Percentiles rank a stretch among this genome's conserved stretches.
These are phyloP conservation scores for Etheostoma cragini DNA, from an alignment of 2,113 vertebrate species.

Conservation along the genomic window DNA sequence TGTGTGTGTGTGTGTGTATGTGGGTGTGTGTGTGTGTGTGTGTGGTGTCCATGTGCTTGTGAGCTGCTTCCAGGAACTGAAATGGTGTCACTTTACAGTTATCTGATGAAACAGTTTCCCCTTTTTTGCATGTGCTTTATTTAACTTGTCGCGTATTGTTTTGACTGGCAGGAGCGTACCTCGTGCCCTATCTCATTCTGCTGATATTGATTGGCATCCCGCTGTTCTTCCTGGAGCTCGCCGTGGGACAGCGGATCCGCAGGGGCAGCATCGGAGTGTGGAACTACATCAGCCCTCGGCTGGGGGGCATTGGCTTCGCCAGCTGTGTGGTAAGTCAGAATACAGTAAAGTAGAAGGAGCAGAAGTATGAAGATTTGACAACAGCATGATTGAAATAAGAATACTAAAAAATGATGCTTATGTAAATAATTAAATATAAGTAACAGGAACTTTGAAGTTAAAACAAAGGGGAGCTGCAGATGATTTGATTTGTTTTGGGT, in stretches of 20 bases:
- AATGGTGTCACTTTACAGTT: background rate
- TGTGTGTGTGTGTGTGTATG: background rate
- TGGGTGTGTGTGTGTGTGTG: background rate
- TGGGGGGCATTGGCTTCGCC: slow-evolving; percentile 96
- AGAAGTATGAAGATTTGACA: background rate
- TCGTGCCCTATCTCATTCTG: slow-evolving; percentile 95
- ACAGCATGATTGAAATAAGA: background rate
- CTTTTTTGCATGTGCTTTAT: background rate
- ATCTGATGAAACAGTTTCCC: slow-evolving; percentile 18
- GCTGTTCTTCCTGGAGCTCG: slow-evolving; percentile 97
- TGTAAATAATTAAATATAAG: no score
- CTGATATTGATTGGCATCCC: slow-evolving; percentile 95
- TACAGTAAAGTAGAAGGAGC: background rate
- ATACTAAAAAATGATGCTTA: background rate
- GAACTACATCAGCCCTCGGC: slow-evolving; percentile 97
- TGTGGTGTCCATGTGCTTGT: background rate
- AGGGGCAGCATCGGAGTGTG: slow-evolving; percentile 97
- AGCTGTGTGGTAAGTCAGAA: slow-evolving; percentile 92
- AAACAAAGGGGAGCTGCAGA: no score
- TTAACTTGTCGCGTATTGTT: background rate
- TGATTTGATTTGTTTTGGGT: no score
- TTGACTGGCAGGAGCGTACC: slow-evolving; percentile 90
- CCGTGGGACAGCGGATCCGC: slow-evolving; percentile 95
- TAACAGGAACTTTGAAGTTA: no score
- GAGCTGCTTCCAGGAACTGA: slow-evolving; percentile 10